Base-by-base conservation (phyloP, 2,113 vertebrate genomes). In the Xyrauchen texanus region DNA sequence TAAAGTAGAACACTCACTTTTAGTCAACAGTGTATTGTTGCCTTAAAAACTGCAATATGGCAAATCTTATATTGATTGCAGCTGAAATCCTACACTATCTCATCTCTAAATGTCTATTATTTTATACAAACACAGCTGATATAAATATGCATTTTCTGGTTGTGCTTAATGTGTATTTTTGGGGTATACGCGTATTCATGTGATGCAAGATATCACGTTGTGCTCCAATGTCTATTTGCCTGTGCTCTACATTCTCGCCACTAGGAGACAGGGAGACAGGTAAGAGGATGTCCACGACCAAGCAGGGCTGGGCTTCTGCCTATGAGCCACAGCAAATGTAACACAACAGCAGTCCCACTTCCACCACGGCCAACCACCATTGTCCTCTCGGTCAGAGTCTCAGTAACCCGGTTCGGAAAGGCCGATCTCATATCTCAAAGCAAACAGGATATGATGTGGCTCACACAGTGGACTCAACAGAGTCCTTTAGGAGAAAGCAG, bases 301-400 rank as follows among this genome's bases (percentile, higher is more conserved):
- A 58, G 70, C 6, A 15, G 70, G 60, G 75, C 16, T 87, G 77
- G 46, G 81, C 78, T 67, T 79, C 88, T 86, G 84, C 86, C 86
- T 88, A 87, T 88, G 85, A 89, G 84, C 88, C 90, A 88, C 90
- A 86, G 87, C 85, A 85, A 90, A 90, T 80, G 85, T 83, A 91
- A 90, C 87, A 88, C 83, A 85, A 87, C 86, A 90, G 88, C 78
- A 88, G 85, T 85, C 84, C 66, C 67, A 72, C 79, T 82, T 74
- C 15, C 69, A 72, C 15, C 69, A 72, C 62, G 67, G 66, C 12
- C 53, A 15, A 45, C 60, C 44, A 64, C 68, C 77, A 81, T 65
- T 66, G 79, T 66, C 68, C 72, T 53, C 79, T 49, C 83, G 77
- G 51, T 34, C 21, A 1, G 21, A 34, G 21, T 34, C 21, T 34